Base-by-base conservation (phyloP, 2,888 invertebrate genomes). In the Sinhomidia bicolor region DNA sequence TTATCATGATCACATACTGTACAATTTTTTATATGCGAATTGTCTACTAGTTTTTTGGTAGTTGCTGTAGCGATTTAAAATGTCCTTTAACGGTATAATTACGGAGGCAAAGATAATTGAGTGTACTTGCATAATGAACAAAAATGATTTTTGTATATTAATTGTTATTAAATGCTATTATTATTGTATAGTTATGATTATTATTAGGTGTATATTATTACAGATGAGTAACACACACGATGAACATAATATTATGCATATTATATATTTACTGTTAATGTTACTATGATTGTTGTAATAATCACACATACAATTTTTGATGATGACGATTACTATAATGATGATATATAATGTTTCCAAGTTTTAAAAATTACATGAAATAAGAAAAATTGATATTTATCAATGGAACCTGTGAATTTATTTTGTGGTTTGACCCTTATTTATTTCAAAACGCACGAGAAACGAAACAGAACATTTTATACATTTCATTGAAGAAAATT, bases 341-440 rank as follows among this genome's bases (percentile, higher is more conserved):
- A 71, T 71, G 68, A 71, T 41, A 71, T 71, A 41, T 47, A 74
- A 71, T 74, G 74, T 74, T 74, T 74, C 74, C 26, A 74, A 74
- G 74, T 74, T 74, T 74, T 74, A 74, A 74, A 74, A 74, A 51
- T 71, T 17, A 74, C 51, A 74, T 44, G 47, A 74, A 74, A 74
- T 74, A 74, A 74, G 74, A 74, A 74, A 47, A 74, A 74, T 74
- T 47, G 74, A 74, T 74, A 74, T 74, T 74, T 74, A 74, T 74
- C 74, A 26, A 74, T 47, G 74, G 26, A 74, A 74, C 47, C 32
- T 65, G 32, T 7, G 32, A 62, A 32, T 36, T n/a, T n/a, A n/a
- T n/a, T n/a, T n/a, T n/a, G n/a, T n/a, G n/a, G n/a, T n/a, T n/a
- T n/a, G n/a, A n/a, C n/a, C n/a, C n/a, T n/a, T n/a, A n/a, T n/a